These are phyloP conservation scores for Drosophila sp. DNA, from an alignment of 1,140 invertebrate genomes.

Conservation along the genomic window DNA sequence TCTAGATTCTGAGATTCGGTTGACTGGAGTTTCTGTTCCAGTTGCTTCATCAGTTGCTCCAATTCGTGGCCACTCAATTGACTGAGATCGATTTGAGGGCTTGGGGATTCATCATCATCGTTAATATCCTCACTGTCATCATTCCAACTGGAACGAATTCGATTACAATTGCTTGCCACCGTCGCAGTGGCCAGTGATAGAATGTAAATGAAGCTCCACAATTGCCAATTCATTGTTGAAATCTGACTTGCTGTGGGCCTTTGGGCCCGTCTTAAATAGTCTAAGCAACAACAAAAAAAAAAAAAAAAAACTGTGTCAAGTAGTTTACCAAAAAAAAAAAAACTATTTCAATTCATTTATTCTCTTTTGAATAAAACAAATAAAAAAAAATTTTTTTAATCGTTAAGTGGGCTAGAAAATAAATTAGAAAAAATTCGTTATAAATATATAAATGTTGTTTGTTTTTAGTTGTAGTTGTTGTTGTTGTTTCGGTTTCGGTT, in stretches of 20 bases:
- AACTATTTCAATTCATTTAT: slow-evolving; percentile 34
- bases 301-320: slow-evolving; percentile 37
- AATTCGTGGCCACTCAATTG: slow-evolving; percentile 49
- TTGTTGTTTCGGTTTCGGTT: background rate
- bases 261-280: slow-evolving; percentile 45
- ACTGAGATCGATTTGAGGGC: slow-evolving; percentile 47
- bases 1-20: background rate
- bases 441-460: slow-evolving; percentile 25
- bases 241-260: background rate
- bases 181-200: background rate
- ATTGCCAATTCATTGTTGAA: slow-evolving; percentile 3
- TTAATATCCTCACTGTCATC: background rate
- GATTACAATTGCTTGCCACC: background rate
- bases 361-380: slow-evolving; percentile 2
- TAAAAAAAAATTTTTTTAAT: slow-evolving; percentile 26
- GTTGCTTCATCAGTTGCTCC: slow-evolving; percentile 42
- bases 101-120: background rate
- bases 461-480: background rate
- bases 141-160: slow-evolving; percentile 6
- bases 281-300: background rate
- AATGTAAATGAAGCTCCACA: slow-evolving; percentile 1
- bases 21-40: slow-evolving; percentile 3
- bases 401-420: slow-evolving; percentile 56
- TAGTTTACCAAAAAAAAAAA: slow-evolving; percentile 41
- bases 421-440: slow-evolving; percentile 67